These are phyloP conservation scores for Archips crataeganus DNA, from an alignment of 2,888 invertebrate species.

Conservation along the genomic window DNA sequence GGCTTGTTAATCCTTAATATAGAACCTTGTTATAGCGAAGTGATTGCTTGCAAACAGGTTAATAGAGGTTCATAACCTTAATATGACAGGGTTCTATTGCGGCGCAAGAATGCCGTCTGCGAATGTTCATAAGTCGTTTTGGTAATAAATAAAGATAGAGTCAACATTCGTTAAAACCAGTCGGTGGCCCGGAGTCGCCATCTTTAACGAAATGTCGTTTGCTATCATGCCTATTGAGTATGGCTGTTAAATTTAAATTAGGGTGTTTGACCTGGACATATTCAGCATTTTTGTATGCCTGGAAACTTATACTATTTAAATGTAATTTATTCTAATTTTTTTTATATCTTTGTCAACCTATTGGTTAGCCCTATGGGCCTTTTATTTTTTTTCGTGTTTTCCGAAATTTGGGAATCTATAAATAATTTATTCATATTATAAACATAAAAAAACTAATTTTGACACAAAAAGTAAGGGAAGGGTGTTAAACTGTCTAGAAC, in stretches of 20 bases:
- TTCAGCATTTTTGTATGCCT: not conserved
- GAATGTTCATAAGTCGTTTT: constrained; percentile 1
- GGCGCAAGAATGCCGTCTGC: not conserved
- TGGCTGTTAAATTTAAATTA: not conserved
- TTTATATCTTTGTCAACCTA: too few relatives aligned
- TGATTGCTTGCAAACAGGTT: not conserved
- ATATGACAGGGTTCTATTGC: not conserved
- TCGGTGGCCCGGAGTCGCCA: not conserved
- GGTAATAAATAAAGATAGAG: not conserved
- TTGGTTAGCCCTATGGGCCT: too few relatives aligned
- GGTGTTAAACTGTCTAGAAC: too few relatives aligned
- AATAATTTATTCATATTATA: too few relatives aligned
- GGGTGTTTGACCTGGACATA: constrained; percentile 1
- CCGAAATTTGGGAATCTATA: too few relatives aligned
- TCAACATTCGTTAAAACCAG: constrained; percentile 7
- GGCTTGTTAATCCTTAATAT: not conserved
- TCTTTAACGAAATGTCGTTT: not conserved
- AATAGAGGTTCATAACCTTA: not conserved
- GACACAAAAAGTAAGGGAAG: too few relatives aligned
- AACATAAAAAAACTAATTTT: too few relatives aligned
- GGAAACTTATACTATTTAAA: not conserved
- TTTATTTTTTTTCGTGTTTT: too few relatives aligned
- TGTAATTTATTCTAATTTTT: too few relatives aligned
- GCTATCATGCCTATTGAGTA: not conserved
- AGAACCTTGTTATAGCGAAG: not conserved